These are phyloP conservation scores for Urocynchramus pylzowi DNA, from an alignment of 2,113 vertebrate species.

Conservation along the genomic window DNA sequence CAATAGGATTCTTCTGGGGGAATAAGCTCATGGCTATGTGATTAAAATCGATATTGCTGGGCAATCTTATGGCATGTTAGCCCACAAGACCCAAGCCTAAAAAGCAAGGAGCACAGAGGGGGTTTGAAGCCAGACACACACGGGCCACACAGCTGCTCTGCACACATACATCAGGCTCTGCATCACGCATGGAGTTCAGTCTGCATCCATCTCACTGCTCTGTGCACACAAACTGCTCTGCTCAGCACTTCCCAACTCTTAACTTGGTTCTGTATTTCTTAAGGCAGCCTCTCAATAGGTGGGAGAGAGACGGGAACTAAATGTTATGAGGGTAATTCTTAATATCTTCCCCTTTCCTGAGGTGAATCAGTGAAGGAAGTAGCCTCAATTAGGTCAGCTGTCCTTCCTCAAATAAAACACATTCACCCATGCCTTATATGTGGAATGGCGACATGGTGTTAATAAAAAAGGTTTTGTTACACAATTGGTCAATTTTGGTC, in stretches of 20 bases:
- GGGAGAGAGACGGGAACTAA: background rate
- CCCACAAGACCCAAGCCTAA: background rate
- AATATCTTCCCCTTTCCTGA: background rate
- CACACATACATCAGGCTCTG: too few species aligned
- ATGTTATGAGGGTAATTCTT: background rate
- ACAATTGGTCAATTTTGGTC: background rate
- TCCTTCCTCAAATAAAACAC: background rate
- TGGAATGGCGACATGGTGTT: background rate
- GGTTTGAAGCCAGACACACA: background rate
- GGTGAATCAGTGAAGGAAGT: background rate
- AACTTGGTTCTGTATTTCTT: background rate
- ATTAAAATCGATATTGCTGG: background rate
- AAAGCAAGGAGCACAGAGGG: background rate
- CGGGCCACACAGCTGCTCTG: background rate
- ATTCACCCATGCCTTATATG: accelerated
- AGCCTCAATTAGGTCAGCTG: background rate
- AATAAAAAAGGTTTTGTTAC: background rate
- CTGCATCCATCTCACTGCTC: background rate
- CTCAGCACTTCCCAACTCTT: background rate
- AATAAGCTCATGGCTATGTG: background rate
- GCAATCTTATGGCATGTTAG: background rate
- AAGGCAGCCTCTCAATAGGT: background rate
- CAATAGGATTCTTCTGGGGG: background rate
- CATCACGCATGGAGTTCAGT: accelerated
- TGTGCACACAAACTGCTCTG: background rate